phyloP scores from a whole-genome alignment of 2,797 vertebrate genomes.

The Hemibagrus guttatus region DNA sequence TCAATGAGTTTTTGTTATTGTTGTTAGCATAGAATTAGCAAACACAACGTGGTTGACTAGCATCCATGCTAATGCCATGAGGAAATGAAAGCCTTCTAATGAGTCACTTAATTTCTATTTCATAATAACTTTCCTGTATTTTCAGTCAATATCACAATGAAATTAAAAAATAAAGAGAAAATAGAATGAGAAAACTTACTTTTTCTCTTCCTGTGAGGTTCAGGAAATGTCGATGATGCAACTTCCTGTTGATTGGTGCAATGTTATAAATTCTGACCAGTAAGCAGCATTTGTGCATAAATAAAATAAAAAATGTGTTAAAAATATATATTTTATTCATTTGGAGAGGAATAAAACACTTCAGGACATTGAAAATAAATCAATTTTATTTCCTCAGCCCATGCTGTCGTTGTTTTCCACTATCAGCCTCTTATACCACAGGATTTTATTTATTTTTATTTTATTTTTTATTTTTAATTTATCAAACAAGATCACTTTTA shows the following conservation, averaged over 20 bases:
- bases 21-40: not conserved
- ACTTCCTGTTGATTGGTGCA: not conserved
- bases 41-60: not conserved
- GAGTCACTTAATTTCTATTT: not conserved
- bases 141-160: not conserved
- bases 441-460: no score
- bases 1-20: not conserved
- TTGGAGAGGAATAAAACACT: no score
- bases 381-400: no score
- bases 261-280: not conserved
- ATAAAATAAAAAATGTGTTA: not conserved
- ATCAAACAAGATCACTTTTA: no score
- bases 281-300: not conserved
- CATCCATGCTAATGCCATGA: not conserved
- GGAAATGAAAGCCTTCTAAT: not conserved
- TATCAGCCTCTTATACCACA: no score
- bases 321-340: not conserved
- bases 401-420: no score
- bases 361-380: no score
- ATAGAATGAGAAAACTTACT: not conserved
- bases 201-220: not conserved
- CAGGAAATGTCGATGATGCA: not conserved
- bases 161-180: not conserved
- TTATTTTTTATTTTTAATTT: no score
- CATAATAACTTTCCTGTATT: not conserved